Conservation (phyloP, 1,140 invertebrate genomes). For the Aphis craccivora region DNA sequence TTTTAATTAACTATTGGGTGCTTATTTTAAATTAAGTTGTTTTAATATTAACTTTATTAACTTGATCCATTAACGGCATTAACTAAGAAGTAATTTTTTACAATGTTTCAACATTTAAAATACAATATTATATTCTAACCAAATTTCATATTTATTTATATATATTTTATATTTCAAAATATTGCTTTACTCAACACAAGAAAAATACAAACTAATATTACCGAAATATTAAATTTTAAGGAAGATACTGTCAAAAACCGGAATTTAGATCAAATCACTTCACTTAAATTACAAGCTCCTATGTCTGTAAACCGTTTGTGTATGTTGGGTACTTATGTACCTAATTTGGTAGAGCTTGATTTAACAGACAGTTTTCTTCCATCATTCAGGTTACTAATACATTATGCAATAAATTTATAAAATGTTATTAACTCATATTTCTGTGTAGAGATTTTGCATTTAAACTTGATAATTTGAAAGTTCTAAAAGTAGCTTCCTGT, state of each 20-base stretch:
- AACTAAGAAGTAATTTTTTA: background rate
- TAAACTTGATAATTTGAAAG: constrained; percentile 68
- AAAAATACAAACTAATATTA: background rate
- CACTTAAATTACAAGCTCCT: constrained; percentile 69
- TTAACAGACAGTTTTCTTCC: constrained; percentile 72
- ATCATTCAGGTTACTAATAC: constrained; percentile 65
- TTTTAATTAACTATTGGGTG: background rate
- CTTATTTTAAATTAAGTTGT: background rate
- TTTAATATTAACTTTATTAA: background rate
- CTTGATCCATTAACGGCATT: background rate
- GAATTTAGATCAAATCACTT: constrained; percentile 58
- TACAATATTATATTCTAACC: background rate
- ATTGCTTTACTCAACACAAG: background rate
- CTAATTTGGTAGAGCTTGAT: constrained; percentile 68
- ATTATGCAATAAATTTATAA: background rate
- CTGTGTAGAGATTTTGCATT: constrained; percentile 71
- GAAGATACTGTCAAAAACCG: constrained; percentile 54
- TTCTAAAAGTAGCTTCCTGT: constrained; percentile 72
- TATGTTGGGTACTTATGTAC: constrained; percentile 69
- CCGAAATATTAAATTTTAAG: constrained; percentile 6
- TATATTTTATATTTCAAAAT: background rate
- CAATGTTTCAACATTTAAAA: background rate
- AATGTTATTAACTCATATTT: background rate
- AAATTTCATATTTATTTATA: background rate
- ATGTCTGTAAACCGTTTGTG: constrained; percentile 70